Conservation (phyloP, 2,888 invertebrate genomes). For the Seira musarum region DNA sequence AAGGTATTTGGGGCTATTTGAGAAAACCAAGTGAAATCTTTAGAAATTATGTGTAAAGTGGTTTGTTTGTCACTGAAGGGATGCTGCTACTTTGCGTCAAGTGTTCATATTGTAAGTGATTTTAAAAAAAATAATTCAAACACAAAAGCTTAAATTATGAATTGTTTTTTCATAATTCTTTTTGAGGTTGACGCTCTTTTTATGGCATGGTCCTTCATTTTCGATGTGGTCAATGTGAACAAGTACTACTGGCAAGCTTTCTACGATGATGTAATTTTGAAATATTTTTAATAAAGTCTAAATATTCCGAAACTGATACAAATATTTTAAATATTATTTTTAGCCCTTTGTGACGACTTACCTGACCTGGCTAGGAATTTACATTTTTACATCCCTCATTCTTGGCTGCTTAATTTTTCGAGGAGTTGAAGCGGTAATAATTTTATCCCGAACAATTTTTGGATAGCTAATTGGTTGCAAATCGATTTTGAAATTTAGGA, state of each 20-base stretch:
- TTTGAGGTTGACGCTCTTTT: constrained; percentile 56
- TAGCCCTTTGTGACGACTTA: constrained; percentile 54
- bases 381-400: constrained; percentile 49
- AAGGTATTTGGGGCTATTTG: constrained; percentile 30
- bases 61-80: constrained; percentile 50
- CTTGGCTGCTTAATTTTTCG: constrained; percentile 57
- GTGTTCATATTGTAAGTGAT: constrained; percentile 60
- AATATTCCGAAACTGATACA: neutral
- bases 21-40: neutral
- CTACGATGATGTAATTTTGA: constrained; percentile 57
- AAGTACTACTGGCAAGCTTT: constrained; percentile 53
- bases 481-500: too few relatives aligned
- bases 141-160: neutral
- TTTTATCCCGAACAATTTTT: too few relatives aligned
- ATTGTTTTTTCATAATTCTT: neutral
- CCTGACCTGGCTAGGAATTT: constrained; percentile 53
- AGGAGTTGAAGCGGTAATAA: constrained; percentile 56
- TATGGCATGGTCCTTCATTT: constrained; percentile 54
- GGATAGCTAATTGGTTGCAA: too few relatives aligned
- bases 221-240: constrained; percentile 58
- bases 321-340: constrained; percentile 3
- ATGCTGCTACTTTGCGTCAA: constrained; percentile 57
- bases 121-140: neutral
- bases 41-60: constrained; percentile 43
- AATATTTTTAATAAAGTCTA: constrained; percentile 14